Evolutionary conservation across 2,797 vertebrate species (phyloP).

Genomic region (Toxotes lorentzi): DNA sequence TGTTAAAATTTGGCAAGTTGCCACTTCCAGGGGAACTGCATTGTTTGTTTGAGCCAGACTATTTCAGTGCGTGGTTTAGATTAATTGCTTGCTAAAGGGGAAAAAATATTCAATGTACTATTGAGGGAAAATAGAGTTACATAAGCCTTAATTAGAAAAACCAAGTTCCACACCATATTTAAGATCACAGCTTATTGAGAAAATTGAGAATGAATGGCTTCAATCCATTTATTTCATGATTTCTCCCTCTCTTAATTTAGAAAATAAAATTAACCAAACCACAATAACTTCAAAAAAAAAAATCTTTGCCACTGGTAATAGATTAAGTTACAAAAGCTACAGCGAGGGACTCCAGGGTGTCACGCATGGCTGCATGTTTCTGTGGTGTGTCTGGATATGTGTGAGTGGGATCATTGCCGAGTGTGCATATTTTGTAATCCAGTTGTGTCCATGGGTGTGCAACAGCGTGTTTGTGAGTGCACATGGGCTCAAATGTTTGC

Average conservation of each 20-base stretch:
- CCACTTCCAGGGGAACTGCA: constrained; percentile 6
- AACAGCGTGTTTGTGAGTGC: constrained; percentile 39
- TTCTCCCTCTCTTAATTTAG: constrained; percentile 50
- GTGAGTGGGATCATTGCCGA: not conserved
- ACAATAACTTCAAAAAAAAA: constrained; percentile 33
- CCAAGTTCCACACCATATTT: constrained; percentile 44
- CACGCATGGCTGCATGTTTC: constrained; percentile 44
- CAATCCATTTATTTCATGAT: constrained; percentile 35
- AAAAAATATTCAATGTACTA: constrained; percentile 31
- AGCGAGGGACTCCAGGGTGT: constrained; percentile 26
- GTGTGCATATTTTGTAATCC: constrained; percentile 30
- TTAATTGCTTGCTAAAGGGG: constrained; percentile 49
- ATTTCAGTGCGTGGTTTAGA: constrained; percentile 42
- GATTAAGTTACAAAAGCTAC: constrained; percentile 36
- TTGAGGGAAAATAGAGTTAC: constrained; percentile 20
- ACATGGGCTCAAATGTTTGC: constrained; percentile 55
- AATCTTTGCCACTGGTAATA: constrained; percentile 24
- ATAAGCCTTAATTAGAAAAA: constrained; percentile 55
- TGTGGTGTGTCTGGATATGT: constrained; percentile 16
- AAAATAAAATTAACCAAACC: constrained; percentile 54
- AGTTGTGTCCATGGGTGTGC: constrained; percentile 26
- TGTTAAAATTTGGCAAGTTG: constrained; percentile 27
- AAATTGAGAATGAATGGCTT: constrained; percentile 52
- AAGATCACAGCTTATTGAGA: constrained; percentile 54
- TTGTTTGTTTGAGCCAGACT: constrained; percentile 35